These are phyloP conservation scores for Paradoxurus hermaphroditus DNA, from an alignment of 2,113 vertebrate species.

Conservation along the genomic window DNA sequence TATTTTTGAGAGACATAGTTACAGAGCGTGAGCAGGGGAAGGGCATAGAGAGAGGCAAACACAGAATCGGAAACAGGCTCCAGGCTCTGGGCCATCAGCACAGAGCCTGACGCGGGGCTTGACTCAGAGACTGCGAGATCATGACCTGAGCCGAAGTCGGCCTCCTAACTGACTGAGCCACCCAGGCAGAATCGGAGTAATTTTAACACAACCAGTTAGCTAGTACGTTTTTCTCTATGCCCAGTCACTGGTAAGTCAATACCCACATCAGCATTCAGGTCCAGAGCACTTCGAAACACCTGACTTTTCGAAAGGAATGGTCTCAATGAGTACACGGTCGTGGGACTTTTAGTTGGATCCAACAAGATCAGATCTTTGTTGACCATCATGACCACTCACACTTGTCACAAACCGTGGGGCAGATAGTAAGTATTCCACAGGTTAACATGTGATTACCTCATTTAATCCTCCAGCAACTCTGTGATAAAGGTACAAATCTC, in stretches of 20 bases:
- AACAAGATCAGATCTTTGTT: too few species aligned
- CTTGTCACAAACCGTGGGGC: not conserved
- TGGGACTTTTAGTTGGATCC: not conserved
- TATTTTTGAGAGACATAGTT: too few species aligned
- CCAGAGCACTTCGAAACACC: not conserved
- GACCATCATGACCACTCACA: not conserved
- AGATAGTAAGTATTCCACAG: not conserved
- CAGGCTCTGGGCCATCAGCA: too few species aligned
- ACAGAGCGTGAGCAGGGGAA: too few species aligned
- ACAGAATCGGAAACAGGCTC: too few species aligned
- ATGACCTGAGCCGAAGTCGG: too few species aligned
- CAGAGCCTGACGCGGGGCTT: too few species aligned
- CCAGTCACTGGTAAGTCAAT: conserved; percentile 67
- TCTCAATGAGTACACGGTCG: not conserved
- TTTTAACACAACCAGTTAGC: not conserved
- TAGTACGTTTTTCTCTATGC: not conserved
- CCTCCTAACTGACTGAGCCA: too few species aligned
- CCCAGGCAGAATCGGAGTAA: too few species aligned
- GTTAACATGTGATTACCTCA: fast-evolving
- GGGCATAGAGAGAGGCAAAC: too few species aligned
- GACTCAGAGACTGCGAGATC: too few species aligned
- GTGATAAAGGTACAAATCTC: not conserved
- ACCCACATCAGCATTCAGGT: conserved; percentile 67
- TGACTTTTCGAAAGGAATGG: fast-evolving
- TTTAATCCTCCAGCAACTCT: not conserved